A percentile compares a stretch with the other conserved stretches of the same genome.
phyloP scores from a whole-genome alignment of 2,113 vertebrate species.

The Rhineura floridana region DNA sequence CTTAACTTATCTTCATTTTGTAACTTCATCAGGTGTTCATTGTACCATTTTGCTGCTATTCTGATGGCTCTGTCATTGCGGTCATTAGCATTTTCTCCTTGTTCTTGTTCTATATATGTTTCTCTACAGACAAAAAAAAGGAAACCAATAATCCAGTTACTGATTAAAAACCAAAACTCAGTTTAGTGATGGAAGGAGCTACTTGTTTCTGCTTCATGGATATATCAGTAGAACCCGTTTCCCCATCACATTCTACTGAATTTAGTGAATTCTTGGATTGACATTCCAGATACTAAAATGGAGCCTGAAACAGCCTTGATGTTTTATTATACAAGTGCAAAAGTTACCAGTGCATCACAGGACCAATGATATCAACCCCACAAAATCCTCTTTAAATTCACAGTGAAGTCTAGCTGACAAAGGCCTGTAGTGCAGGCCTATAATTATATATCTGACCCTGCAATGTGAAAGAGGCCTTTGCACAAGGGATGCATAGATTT shows the following conservation, averaged over 20 bases:
- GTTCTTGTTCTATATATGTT: slow-evolving; percentile 89
- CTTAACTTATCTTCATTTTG: slow-evolving; percentile 71
- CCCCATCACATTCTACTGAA: not conserved
- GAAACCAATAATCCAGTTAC: not conserved
- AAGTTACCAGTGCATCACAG: no score
- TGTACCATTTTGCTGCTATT: slow-evolving; percentile 91
- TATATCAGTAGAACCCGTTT: not conserved
- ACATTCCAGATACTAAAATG: not conserved
- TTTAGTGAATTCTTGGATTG: not conserved
- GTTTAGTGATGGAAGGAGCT: not conserved
- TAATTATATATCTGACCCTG: not conserved
- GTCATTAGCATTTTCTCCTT: slow-evolving; percentile 92
- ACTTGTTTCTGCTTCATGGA: not conserved
- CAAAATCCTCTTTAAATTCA: not conserved
- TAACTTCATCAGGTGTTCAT: slow-evolving; percentile 82
- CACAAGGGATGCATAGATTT: not conserved
- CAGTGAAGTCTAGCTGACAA: not conserved
- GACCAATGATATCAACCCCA: not conserved
- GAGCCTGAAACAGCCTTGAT: not conserved
- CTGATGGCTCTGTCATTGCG: slow-evolving; percentile 95
- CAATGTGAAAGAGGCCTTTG: not conserved
- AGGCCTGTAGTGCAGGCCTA: not conserved
- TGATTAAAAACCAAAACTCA: not conserved
- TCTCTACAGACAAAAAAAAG: slow-evolving; percentile 77
- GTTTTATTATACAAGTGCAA: not conserved